A percentile compares a stretch with the other conserved stretches of the same genome.
phyloP scores from a whole-genome alignment of 2,888 invertebrate species.

The Dryobotodes eremita region DNA sequence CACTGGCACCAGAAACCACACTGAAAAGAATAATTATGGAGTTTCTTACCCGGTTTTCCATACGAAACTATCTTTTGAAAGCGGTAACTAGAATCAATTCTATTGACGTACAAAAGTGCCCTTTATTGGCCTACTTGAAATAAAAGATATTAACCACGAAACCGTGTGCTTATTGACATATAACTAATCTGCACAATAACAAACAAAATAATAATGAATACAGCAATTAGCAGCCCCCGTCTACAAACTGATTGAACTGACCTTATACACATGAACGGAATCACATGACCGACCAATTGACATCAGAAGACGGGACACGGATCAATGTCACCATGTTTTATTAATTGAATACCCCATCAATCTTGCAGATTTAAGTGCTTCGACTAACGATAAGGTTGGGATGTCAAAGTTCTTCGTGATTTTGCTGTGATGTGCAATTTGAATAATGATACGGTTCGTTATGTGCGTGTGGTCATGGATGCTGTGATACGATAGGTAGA shows the following conservation, averaged over 20 bases:
- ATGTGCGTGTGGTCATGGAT: slow-evolving; percentile 19
- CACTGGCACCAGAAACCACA: no score
- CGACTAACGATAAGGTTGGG: slow-evolving; percentile 27
- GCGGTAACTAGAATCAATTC: no score
- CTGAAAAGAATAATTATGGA: no score
- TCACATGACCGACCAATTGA: slow-evolving; percentile 52
- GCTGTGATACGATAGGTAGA: not conserved
- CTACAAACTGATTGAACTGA: slow-evolving; percentile 28
- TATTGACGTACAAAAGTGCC: no score
- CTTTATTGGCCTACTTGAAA: no score
- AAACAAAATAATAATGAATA: slow-evolving; percentile 23
- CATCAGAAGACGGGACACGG: slow-evolving; percentile 7
- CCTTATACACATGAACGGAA: slow-evolving; percentile 9
- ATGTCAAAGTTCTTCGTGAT: slow-evolving; percentile 40
- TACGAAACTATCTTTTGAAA: no score
- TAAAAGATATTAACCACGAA: no score
- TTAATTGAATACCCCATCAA: slow-evolving; percentile 29
- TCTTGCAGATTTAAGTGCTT: slow-evolving; percentile 12
- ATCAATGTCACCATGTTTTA: slow-evolving; percentile 40
- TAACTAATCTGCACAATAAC: not conserved
- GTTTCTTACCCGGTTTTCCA: no score
- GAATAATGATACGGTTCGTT: slow-evolving; percentile 7
- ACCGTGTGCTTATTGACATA: no score
- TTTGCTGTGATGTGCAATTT: slow-evolving; percentile 27
- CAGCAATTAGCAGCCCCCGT: slow-evolving; percentile 13